phyloP scores from a whole-genome alignment of 2,888 invertebrate genomes.

The Drosophila nr. medialis region DNA sequence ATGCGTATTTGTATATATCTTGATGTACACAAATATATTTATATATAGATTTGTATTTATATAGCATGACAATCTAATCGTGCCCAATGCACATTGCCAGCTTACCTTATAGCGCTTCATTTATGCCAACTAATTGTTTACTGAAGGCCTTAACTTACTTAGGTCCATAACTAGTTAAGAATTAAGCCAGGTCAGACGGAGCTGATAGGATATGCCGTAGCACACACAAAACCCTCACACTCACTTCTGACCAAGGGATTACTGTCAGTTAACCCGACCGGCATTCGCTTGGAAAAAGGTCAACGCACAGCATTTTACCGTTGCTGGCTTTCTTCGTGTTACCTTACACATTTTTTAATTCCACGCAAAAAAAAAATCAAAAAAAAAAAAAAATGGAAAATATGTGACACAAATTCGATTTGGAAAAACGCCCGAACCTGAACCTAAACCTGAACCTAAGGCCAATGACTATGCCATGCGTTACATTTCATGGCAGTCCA shows the following conservation, averaged over 20 bases:
- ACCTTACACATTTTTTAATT: constrained; percentile 33
- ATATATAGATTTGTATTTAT: constrained; percentile 18
- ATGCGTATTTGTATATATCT: not conserved
- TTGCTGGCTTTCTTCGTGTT: constrained; percentile 13
- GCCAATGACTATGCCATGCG: constrained; percentile 39
- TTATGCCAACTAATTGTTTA: constrained; percentile 47
- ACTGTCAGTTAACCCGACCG: constrained; percentile 47
- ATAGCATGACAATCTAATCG: constrained; percentile 26
- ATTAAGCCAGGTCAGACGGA: constrained; percentile 44
- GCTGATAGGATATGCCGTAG: constrained; percentile 10
- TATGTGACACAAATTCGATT: constrained; percentile 65
- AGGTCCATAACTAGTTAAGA: constrained; percentile 50
- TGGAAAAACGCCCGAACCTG: constrained; percentile 42
- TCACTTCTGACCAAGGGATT: constrained; percentile 12
- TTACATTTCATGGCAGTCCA: constrained; percentile 25
- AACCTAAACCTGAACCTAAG: constrained; percentile 24
- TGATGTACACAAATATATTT: not conserved
- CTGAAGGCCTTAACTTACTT: constrained; percentile 15
- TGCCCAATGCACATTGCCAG: not conserved
- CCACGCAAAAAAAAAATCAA: constrained; percentile 8
- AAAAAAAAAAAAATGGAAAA: constrained; percentile 32
- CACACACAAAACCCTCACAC: not conserved
- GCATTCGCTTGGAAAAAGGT: constrained; percentile 70
- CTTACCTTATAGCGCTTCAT: constrained; percentile 27
- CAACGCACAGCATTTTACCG: constrained; percentile 63